Evolutionary conservation across 2,797 vertebrate species (phyloP), one percentile per base, ranked within the genome.

Genomic region (Acanthurus lineatus): DNA sequence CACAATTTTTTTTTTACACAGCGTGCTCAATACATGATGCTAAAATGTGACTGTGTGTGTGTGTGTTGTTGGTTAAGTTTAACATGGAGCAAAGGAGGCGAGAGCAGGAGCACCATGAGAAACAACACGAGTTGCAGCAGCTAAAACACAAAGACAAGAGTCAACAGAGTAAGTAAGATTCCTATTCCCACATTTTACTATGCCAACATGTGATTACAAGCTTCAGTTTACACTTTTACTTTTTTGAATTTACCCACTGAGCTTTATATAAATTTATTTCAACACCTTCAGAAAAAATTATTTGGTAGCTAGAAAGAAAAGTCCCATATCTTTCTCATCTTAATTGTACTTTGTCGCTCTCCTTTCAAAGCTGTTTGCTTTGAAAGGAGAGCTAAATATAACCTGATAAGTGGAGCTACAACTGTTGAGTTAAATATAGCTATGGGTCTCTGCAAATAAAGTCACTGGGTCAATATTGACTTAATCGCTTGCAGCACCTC

Each of bases 61-160:
- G 51, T 76, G 45, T 57, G n/a, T 20, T 15, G 5, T 15, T 28
- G 17, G 8, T 48, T 9, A 44, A 95, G 91, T 95, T 94, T 73
- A 95, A 93, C 47, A 95, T 95, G 94, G 93, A 95, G 84, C 94
- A 94, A 83, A 90, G 93, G 82, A 90, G 95, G 72, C 89, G 92
- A 16, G 95, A 95, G 58, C 94, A 95, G 77, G 94, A 96, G 74
- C 92, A 95, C 62, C 92, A 95, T 0, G 94, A 95, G 69, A 95
- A 95, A 70, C 95, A 95, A 48, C 95, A 96, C 72, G 93, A 95
- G 88, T 58, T 96, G 75, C 95, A 96, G 81, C 94, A 95, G 86
- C 92, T 96, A 20, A 93, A 93, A 68, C 91, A 96, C 93, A 96
- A 96, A 88, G 95, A 95, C 89, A 95, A 95, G 90, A 95, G 94